Evolutionary conservation across 2,888 invertebrate genomes (phyloP), one percentile per base, ranked within the genome.

Genomic region (Hoplodrina blanda): DNA sequence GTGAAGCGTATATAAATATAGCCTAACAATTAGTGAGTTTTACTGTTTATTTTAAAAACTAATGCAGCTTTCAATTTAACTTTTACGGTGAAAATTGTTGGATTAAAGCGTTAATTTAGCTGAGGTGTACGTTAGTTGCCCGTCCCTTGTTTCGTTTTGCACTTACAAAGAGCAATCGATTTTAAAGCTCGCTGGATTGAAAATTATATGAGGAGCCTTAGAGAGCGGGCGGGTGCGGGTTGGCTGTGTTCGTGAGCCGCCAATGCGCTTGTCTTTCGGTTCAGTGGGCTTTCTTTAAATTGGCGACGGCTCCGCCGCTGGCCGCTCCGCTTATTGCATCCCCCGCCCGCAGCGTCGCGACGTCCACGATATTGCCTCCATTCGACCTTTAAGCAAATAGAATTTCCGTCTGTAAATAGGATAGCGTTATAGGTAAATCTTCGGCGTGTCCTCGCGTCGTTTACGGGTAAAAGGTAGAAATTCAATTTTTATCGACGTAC

Each of bases 241-340:
- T 91, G 89, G 91, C 80, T 78, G 73, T 87, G 93, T 89, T 93
- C 91, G 93, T 92, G 94, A 94, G 95, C 96, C 95, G 93, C 95
- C 96, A 95, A 95, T 96, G 95, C 96, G 96, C 96, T 96, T 96
- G 95, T 95, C 96, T 96, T 96, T 95, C 96, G 93, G 96, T 96
- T 96, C 96, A 96, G 90, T 96, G 96, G 95, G 96, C 95, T 96
- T 96, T 96, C 96, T 96, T 96, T 96, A 96, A 96, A 96, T 96
- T 96, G 96, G 95, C 95, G 95, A 95, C 93, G 95, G 95, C 93
- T 92, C 90, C 89, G 92, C 85, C 89, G 92, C 94, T 94, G 92
- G 92, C 92, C 95, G 94, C 93, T 91, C 92, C 93, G 93, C 94
- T 95, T 95, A 95, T 96, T 95, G 95, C 95, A 93, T 93, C 95